Conservation (phyloP, 2,888 invertebrate genomes). For the Erebia ligea region DNA sequence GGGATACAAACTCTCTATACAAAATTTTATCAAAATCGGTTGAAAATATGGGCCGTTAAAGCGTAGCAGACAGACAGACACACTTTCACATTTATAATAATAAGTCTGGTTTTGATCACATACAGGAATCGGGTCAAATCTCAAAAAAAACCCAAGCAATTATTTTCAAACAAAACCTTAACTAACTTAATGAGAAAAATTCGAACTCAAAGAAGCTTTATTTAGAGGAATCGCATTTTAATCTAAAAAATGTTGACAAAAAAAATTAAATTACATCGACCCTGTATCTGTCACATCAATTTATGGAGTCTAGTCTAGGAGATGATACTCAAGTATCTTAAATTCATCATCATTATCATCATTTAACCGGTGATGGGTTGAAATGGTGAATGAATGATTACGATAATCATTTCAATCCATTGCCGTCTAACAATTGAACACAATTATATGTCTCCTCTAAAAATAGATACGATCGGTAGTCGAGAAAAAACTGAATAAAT, state of each 20-base stretch:
- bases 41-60: too few species aligned
- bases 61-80: too few species aligned
- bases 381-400: too few species aligned
- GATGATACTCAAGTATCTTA: neutral
- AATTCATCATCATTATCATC: too few species aligned
- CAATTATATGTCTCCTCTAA: too few species aligned
- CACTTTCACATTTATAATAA: neutral
- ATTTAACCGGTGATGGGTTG: too few species aligned
- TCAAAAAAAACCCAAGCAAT: neutral
- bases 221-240: neutral
- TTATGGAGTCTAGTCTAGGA: neutral
- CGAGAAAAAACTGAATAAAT: too few species aligned
- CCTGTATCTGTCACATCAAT: neutral
- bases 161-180: neutral
- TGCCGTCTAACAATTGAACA: too few species aligned
- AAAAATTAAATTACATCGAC: conserved; percentile 6
- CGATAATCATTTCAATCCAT: too few species aligned
- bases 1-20: too few species aligned
- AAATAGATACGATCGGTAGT: too few species aligned
- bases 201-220: conserved; percentile 1
- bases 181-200: neutral
- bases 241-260: neutral
- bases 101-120: neutral
- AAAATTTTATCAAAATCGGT: too few species aligned
- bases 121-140: neutral